These are phyloP conservation scores for Stramonita haemastoma DNA, from an alignment of 2,888 invertebrate species.

Conservation along the genomic window DNA sequence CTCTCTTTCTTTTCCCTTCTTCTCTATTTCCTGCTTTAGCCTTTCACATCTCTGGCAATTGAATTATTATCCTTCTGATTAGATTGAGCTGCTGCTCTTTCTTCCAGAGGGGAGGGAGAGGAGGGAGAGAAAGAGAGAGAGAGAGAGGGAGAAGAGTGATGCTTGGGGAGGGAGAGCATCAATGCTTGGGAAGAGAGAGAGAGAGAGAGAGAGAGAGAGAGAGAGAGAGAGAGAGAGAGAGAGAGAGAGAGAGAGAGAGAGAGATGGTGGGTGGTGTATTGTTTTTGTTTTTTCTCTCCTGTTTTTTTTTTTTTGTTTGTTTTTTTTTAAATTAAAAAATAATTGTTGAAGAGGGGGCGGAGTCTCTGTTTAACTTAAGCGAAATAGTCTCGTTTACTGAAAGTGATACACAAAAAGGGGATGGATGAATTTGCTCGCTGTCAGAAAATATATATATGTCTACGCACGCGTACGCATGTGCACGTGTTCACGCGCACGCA, in stretches of 20 bases:
- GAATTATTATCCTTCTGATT: slow-evolving; percentile 26
- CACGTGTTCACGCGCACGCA: too few relatives aligned
- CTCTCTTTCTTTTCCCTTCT: background rate
- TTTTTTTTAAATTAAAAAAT: too few relatives aligned
- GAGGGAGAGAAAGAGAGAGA: too few relatives aligned
- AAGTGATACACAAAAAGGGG: too few relatives aligned
- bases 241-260: background rate
- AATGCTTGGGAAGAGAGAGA: background rate
- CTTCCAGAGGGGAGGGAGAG: background rate
- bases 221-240: background rate
- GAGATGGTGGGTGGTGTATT: background rate
- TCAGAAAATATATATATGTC: too few relatives aligned
- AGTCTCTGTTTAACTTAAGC: too few relatives aligned
- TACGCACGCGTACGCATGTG: background rate
- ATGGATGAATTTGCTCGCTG: too few relatives aligned
- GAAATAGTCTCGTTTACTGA: too few relatives aligned
- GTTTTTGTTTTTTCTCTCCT: background rate
- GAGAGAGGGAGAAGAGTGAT: background rate
- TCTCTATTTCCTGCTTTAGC: background rate
- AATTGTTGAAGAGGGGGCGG: too few relatives aligned
- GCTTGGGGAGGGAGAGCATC: background rate
- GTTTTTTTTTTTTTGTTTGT: too few relatives aligned
- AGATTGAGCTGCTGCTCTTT: background rate
- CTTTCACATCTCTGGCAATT: background rate
- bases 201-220: background rate